These are phyloP conservation scores for Scartelaos histophorus DNA, from an alignment of 2,113 vertebrate species.

Conservation along the genomic window DNA sequence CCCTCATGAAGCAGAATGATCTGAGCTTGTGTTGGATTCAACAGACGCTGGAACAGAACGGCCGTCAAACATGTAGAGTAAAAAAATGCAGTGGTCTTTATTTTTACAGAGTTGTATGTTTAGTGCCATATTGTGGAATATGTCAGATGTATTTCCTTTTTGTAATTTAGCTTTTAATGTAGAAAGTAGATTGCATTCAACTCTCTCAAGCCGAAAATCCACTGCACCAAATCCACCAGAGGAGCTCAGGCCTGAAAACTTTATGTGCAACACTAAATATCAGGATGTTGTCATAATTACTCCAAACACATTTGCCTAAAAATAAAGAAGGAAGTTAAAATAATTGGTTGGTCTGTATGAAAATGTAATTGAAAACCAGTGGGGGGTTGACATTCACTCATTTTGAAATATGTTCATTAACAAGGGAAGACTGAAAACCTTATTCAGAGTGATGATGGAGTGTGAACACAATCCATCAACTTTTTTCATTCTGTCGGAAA, in stretches of 20 bases:
- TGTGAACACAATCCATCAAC: constrained; percentile 4
- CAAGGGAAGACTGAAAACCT: neutral
- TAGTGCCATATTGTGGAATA: too few species aligned
- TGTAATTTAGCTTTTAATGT: too few species aligned
- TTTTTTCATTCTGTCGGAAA: neutral
- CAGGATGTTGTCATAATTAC: neutral
- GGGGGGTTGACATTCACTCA: neutral
- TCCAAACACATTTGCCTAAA: neutral
- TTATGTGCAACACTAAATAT: neutral
- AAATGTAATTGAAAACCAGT: neutral
- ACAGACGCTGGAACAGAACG: too few species aligned
- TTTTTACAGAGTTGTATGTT: too few species aligned
- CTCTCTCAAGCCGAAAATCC: neutral
- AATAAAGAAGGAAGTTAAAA: neutral
- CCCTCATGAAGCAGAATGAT: too few species aligned
- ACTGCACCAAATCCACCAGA: too few species aligned
- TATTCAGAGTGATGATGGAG: constrained; percentile 10
- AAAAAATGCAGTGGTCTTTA: too few species aligned
- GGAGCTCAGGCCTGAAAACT: neutral
- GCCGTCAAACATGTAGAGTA: too few species aligned
- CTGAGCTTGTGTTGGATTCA: too few species aligned
- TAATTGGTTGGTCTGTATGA: neutral
- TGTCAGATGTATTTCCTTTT: too few species aligned
- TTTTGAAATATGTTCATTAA: constrained; percentile 27
- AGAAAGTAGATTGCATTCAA: neutral